Conservation (phyloP, 2,888 invertebrate species). For the Parnassius glacialis region DNA sequence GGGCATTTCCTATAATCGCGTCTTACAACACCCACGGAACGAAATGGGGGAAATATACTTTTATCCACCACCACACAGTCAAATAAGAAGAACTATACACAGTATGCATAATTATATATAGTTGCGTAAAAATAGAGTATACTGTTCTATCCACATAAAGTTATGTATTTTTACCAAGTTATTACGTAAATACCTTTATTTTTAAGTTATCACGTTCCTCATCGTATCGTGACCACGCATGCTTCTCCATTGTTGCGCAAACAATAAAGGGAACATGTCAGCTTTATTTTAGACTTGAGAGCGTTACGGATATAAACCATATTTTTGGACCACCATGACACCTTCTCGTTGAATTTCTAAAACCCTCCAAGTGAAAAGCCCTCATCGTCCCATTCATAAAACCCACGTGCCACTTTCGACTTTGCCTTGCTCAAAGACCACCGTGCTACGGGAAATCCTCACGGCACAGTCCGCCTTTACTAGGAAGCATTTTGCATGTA, state of each 20-base stretch:
- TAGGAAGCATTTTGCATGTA: slow-evolving; percentile 20
- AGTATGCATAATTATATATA: no score
- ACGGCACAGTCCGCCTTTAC: not conserved
- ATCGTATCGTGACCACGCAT: slow-evolving; percentile 3
- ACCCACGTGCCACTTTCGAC: slow-evolving; percentile 35
- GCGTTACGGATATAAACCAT: slow-evolving; percentile 4
- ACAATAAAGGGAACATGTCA: slow-evolving; percentile 11
- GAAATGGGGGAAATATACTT: no score
- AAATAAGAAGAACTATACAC: no score
- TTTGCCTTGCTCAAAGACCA: slow-evolving; percentile 29
- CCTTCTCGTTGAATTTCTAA: slow-evolving; percentile 25
- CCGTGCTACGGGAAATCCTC: slow-evolving; percentile 24
- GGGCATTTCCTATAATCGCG: no score
- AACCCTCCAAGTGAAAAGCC: slow-evolving; percentile 29
- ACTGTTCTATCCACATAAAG: no score
- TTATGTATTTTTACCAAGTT: no score
- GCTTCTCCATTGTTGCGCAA: slow-evolving; percentile 5
- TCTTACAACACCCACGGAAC: no score
- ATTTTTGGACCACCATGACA: slow-evolving; percentile 27
- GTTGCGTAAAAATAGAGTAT: no score
- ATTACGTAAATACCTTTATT: no score
- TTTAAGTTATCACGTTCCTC: no score
- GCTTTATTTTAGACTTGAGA: slow-evolving; percentile 3
- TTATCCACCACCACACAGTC: no score
- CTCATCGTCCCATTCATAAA: slow-evolving; percentile 31